phyloP scores from a whole-genome alignment of 2,888 invertebrate genomes.

The Tipula helvola region DNA sequence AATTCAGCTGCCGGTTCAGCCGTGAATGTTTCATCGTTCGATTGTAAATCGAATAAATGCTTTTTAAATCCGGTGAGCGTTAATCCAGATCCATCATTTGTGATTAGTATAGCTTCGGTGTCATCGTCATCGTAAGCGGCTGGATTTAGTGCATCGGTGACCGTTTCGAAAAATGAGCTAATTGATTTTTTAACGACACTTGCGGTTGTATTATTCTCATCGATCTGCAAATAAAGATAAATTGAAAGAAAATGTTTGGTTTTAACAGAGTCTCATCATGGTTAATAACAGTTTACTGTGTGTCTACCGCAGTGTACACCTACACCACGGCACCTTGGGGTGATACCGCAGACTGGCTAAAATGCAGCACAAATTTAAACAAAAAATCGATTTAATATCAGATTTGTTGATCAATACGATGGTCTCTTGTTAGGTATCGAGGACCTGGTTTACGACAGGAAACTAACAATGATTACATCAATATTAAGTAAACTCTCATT shows the following conservation, averaged over 20 bases:
- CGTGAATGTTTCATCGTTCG: constrained; percentile 59
- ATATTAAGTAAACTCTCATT: too few species aligned
- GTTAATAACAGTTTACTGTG: not conserved
- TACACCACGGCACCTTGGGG: not conserved
- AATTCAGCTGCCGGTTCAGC: constrained; percentile 48
- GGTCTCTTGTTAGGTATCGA: too few species aligned
- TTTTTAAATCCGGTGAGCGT: constrained; percentile 49
- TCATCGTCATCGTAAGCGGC: constrained; percentile 57
- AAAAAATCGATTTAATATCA: not conserved
- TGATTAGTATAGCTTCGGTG: constrained; percentile 52
- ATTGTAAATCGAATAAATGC: constrained; percentile 56
- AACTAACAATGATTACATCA: too few species aligned
- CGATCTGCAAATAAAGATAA: constrained; percentile 38
- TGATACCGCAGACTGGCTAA: not conserved
- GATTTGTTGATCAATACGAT: not conserved
- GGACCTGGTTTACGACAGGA: too few species aligned
- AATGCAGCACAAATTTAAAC: not conserved
- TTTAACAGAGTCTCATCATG: not conserved
- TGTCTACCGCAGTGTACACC: not conserved
- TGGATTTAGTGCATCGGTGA: constrained; percentile 56
- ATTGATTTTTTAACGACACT: constrained; percentile 58
- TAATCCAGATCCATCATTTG: constrained; percentile 50
- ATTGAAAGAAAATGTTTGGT: not conserved
- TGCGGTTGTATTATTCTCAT: constrained; percentile 58
- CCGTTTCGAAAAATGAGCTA: constrained; percentile 57